A percentile compares a stretch with the other conserved stretches of the same genome.
Conservation (phyloP, 2,888 invertebrate species). For the Heteromurus nitidus region DNA sequence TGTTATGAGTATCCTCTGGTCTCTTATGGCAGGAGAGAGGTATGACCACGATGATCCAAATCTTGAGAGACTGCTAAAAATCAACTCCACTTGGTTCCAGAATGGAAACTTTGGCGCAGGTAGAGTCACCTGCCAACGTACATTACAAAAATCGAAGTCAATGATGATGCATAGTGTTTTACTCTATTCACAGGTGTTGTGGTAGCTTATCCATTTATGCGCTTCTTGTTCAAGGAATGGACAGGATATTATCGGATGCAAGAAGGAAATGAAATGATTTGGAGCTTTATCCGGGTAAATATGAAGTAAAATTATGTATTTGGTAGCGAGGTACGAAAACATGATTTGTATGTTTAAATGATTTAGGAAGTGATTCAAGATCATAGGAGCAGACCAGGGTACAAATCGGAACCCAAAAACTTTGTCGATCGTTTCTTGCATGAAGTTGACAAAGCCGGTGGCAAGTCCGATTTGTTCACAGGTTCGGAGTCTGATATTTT, state of each 20-base stretch:
- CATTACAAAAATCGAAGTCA: too few species aligned
- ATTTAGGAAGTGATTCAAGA: slow-evolving; percentile 68
- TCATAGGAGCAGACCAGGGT: slow-evolving; percentile 58
- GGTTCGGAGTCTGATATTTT: slow-evolving; percentile 51
- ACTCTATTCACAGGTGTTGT: too few species aligned
- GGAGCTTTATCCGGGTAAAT: slow-evolving; percentile 65
- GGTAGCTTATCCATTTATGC: slow-evolving; percentile 78
- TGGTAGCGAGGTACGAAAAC: too few species aligned
- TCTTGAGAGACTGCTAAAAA: slow-evolving; percentile 64
- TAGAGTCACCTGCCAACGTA: too few species aligned
- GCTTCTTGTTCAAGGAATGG: slow-evolving; percentile 80
- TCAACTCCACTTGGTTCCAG: slow-evolving; percentile 71
- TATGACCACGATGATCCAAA: slow-evolving; percentile 71
- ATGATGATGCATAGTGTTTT: too few species aligned
- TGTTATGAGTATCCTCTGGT: slow-evolving; percentile 72
- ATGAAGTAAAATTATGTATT: too few species aligned
- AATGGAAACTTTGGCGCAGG: slow-evolving; percentile 71
- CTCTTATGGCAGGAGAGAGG: slow-evolving; percentile 70
- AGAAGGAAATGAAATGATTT: slow-evolving; percentile 65
- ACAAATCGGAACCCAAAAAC: slow-evolving; percentile 62
- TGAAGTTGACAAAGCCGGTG: slow-evolving; percentile 63
- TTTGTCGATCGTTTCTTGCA: slow-evolving; percentile 69
- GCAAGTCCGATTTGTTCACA: slow-evolving; percentile 62
- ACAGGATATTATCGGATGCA: slow-evolving; percentile 79
- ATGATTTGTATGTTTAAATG: neutral